Conservation (phyloP, 2,888 invertebrate genomes). For the Apomyelois bistriatella region DNA sequence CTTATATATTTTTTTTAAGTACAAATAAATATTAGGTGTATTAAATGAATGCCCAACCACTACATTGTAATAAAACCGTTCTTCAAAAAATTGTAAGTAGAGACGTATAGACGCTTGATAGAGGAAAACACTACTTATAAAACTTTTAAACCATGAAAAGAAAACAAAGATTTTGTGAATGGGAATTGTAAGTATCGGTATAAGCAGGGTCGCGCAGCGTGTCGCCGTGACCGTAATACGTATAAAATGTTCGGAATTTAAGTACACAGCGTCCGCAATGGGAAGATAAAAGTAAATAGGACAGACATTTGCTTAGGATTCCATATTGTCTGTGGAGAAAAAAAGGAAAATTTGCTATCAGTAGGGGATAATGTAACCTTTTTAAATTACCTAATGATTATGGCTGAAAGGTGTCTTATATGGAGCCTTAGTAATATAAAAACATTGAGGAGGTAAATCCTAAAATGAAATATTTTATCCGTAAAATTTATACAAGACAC, state of each 20-base stretch:
- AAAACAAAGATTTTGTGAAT: not conserved
- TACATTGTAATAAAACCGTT: too few species aligned
- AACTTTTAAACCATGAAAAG: not conserved
- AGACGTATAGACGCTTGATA: too few species aligned
- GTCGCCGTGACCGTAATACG: conserved; percentile 1
- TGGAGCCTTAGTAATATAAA: too few species aligned
- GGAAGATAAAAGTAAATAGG: conserved; percentile 56
- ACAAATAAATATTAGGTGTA: too few species aligned
- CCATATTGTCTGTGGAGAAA: conserved; percentile 25
- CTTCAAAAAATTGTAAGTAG: too few species aligned
- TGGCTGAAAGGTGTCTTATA: too few species aligned
- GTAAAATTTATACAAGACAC: too few species aligned
- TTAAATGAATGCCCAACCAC: too few species aligned
- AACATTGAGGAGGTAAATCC: too few species aligned
- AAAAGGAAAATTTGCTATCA: not conserved
- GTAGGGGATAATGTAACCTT: not conserved
- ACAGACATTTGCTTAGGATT: conserved; percentile 55
- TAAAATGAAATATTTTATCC: too few species aligned
- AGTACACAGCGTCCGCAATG: conserved; percentile 35
- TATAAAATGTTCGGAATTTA: not conserved
- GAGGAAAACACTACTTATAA: too few species aligned
- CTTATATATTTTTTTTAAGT: too few species aligned
- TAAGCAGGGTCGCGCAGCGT: not conserved
- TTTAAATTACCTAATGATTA: not conserved
- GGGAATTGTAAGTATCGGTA: not conserved